A percentile compares a stretch with the other conserved stretches of the same genome.
phyloP scores from a whole-genome alignment of 2,888 invertebrate species.

The Drosophila testacea region DNA sequence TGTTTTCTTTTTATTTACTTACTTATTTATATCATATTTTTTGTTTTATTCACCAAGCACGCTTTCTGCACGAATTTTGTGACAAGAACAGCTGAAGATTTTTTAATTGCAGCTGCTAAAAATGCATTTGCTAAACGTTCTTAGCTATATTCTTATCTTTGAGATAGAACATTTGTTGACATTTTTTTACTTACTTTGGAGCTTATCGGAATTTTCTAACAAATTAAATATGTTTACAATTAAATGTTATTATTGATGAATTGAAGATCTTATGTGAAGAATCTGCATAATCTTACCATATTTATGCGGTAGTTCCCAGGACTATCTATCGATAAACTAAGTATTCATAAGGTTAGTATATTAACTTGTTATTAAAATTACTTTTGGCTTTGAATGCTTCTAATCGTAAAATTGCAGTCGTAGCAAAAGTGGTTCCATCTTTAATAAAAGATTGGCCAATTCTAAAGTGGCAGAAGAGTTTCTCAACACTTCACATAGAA shows the following conservation, averaged over 20 bases:
- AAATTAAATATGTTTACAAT: not conserved
- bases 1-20: slow-evolving; percentile 1
- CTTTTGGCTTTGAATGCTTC: too few species aligned
- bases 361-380: too few species aligned
- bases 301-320: too few species aligned
- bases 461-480: slow-evolving; percentile 1
- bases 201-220: not conserved
- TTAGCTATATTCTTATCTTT: not conserved
- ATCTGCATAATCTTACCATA: not conserved
- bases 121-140: not conserved
- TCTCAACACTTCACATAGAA: slow-evolving; percentile 1
- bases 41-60: not conserved
- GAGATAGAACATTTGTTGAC: not conserved
- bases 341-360: too few species aligned
- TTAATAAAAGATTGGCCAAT: not conserved
- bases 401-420: too few species aligned
- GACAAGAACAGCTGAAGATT: slow-evolving; percentile 18
- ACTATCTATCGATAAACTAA: too few species aligned
- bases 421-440: too few species aligned
- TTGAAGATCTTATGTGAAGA: not conserved
- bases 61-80: slow-evolving; percentile 34
- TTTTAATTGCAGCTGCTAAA: slow-evolving; percentile 5
- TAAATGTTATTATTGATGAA: not conserved
- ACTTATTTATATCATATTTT: slow-evolving; percentile 4
- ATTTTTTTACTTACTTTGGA: too few species aligned